These are phyloP conservation scores for Cephonodes hylas DNA, from an alignment of 2,888 invertebrate genomes.

Conservation along the genomic window DNA sequence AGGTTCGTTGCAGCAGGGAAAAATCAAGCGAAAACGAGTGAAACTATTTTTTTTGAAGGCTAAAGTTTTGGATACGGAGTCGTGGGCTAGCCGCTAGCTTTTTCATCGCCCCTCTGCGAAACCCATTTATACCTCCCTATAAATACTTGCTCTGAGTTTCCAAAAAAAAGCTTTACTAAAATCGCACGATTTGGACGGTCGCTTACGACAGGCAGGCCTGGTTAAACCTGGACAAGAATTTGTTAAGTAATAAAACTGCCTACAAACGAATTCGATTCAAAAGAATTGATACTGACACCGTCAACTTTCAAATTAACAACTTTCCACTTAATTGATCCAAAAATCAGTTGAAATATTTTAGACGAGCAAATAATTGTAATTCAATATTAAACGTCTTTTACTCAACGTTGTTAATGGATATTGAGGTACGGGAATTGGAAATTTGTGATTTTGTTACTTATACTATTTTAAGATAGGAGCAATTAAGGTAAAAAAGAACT, in stretches of 20 bases:
- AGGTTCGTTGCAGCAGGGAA: too few species aligned
- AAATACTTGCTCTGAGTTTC: too few species aligned
- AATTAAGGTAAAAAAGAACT: too few species aligned
- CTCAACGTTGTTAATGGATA: not conserved
- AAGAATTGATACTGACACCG: not conserved
- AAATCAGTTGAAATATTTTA: constrained; percentile 6
- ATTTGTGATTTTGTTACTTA: not conserved
- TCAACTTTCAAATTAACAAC: constrained; percentile 11
- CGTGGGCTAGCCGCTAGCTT: too few species aligned
- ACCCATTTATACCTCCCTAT: too few species aligned
- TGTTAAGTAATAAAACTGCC: not conserved
- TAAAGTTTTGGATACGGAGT: too few species aligned
- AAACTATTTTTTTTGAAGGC: too few species aligned
- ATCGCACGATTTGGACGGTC: too few species aligned
- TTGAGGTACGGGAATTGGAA: not conserved
- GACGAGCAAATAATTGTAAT: constrained; percentile 10
- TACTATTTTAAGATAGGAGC: not conserved
- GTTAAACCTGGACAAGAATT: not conserved
- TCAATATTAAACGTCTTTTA: not conserved
- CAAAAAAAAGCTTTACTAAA: too few species aligned
- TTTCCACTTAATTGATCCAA: constrained; percentile 14
- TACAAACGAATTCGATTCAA: not conserved
- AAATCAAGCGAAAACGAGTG: too few species aligned
- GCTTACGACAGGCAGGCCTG: too few species aligned
- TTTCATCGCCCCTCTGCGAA: too few species aligned